Evolutionary conservation across 2,113 vertebrate genomes (phyloP), one percentile per base, ranked within the genome.

Genomic region (Cyphomyrus discorhynchus): DNA sequence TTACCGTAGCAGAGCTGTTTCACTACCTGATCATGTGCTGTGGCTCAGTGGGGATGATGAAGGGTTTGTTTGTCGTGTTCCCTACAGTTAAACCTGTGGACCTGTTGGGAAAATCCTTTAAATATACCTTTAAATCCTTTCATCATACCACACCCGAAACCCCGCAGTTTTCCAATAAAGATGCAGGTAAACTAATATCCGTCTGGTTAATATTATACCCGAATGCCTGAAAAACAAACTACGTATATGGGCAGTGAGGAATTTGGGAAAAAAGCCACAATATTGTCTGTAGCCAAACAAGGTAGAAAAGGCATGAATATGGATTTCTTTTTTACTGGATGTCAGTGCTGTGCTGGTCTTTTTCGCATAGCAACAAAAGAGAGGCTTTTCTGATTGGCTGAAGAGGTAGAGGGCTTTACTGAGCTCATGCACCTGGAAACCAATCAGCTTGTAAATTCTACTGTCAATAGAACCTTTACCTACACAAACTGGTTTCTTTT

Each of bases 331-430:
- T 35, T 47, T 8, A 21, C 42, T 46, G 24, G 82, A 47, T 2
- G n/a, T 87, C 27, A 87, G 31, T 21, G 19, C 49, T 50, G 27
- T 19, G 85, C 27, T 27, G 42, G 84, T 53, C 82, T 53, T 87
- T 39, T 52, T 50, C 5, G 50, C 85, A 21, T 53, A 52, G 85
- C 27, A 87, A 53, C 85, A 86, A 24, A 84, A 87, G 49, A 19
- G 49, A 53, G 50, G 85, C 85, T 87, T 53, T 87, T 87, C 85
- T 87, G 85, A 87, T 53, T 87, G 85, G 84, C 11, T 35, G 84
- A 52, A 50, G 84, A 85, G 42, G 24, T 49, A 47, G 24, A 27
- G 24, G 46, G 46, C 24, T 87, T 87, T 53, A 53, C 31, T 53
- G 85, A 56, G 47, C 49, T 87, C 85, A 87, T 11, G 10, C 85